Evolutionary conservation across 1,140 invertebrate genomes (phyloP), one percentile per base, ranked within the genome.

Genomic region (Euglossa dilemma): DNA sequence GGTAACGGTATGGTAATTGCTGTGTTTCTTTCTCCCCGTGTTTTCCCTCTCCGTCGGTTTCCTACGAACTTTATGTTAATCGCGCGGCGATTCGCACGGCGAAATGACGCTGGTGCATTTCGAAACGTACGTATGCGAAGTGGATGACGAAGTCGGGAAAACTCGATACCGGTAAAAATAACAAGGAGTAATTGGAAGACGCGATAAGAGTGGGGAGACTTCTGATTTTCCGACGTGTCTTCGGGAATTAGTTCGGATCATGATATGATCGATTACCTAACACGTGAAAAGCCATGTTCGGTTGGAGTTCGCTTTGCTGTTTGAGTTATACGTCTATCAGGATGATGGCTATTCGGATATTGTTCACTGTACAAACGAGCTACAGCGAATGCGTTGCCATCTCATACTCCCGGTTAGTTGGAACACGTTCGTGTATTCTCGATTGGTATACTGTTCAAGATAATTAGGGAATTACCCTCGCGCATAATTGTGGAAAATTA

Each of bases 321-420:
- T 54, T 57, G 54, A 36, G 54, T 73, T 73, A 57, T 20, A 43
- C n/a, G 54, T 73, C 54, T 56, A 73, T 57, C 54, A n/a, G 52
- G 52, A 57, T n/a, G 71, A 36, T n/a, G 20, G 71, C 54, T 43
- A 43, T 56, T 73, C 25, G 36, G 71, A 57, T 57, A 73, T 73
- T 73, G 54, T 73, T 73, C 71, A 11, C 14, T 45, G 54, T 57
- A 57, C 54, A 73, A 73, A 73, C 54, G 54, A 73, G 71, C 52
- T 43, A 36, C 23, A 28, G 25, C 54, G 54, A 56, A n/a, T 43
- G 52, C 54, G 71, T 73, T 73, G 28, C 28, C n/a, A 71, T 28
- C 25, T 18, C 20, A 5, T 52, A 36, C 14, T n/a, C n/a, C 23
- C 23, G n/a, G 1, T 6, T 45, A 25, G 23, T 12, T 57, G 52